phyloP scores from a whole-genome alignment of 1,140 invertebrate species.

The Arion vulgaris region DNA sequence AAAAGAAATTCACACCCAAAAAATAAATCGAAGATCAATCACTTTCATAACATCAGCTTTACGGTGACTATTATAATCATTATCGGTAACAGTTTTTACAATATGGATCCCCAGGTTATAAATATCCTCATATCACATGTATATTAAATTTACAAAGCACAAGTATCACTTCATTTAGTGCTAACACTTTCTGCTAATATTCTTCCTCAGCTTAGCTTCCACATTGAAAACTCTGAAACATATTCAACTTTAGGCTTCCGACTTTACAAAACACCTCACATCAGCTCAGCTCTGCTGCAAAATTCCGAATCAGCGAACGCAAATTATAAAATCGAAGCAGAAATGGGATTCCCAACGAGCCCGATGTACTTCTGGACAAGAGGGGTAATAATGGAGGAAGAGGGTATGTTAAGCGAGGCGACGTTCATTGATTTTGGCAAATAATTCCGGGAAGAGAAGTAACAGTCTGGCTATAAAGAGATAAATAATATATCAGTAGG shows the following conservation, averaged over 20 bases:
- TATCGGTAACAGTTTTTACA: neutral
- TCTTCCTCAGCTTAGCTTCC: no score
- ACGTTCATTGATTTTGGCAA: slow-evolving; percentile 5
- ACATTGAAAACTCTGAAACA: no score
- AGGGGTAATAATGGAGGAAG: neutral
- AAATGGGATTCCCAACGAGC: slow-evolving; percentile 1
- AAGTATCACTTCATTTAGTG: no score
- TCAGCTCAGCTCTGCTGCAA: neutral
- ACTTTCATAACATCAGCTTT: neutral
- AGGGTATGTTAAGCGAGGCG: no score
- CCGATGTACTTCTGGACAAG: neutral
- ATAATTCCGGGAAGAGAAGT: neutral
- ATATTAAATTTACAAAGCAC: no score
- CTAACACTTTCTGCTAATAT: no score
- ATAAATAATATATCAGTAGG: neutral
- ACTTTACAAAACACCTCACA: neutral
- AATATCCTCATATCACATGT: no score
- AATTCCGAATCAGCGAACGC: neutral
- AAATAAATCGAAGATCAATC: neutral
- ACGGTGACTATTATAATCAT: neutral
- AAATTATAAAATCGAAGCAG: neutral
- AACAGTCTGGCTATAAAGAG: neutral
- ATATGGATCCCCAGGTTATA: no score
- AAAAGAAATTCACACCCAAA: no score
- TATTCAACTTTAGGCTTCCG: no score